These are phyloP conservation scores for Hippocampus barbouri DNA, from an alignment of 2,113 vertebrate genomes.

Conservation along the genomic window DNA sequence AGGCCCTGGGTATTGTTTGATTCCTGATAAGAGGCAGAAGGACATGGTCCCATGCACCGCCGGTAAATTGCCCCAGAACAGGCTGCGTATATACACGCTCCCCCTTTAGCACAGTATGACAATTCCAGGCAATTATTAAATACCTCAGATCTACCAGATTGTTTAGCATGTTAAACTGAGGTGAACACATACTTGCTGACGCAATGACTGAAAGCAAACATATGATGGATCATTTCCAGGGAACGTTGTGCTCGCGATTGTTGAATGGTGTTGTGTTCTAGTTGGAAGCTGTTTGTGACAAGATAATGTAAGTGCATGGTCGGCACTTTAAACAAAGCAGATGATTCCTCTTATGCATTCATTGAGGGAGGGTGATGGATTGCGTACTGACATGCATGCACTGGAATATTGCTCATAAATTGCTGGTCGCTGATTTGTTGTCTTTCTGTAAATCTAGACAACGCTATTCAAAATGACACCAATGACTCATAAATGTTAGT, in stretches of 20 bases:
- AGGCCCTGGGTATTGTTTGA: too few species aligned
- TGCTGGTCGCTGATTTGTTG: conserved; percentile 3
- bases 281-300: not conserved
- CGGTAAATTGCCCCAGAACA: not conserved
- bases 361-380: not conserved
- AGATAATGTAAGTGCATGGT: not conserved
- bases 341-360: not conserved
- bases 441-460: conserved; percentile 11
- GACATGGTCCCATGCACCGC: not conserved
- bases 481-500: conserved; percentile 6
- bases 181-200: not conserved
- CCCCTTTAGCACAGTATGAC: too few species aligned
- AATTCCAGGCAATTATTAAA: too few species aligned
- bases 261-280: not conserved
- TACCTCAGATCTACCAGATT: too few species aligned
- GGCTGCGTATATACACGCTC: too few species aligned
- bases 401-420: conserved; percentile 5
- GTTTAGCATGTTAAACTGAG: not conserved
- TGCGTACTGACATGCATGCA: not conserved
- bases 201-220: not conserved
- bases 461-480: not conserved
- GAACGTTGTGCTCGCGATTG: not conserved
- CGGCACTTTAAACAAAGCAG: not conserved
- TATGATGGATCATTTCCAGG: not conserved
- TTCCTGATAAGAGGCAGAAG: too few species aligned